Conservation (phyloP, 2,797 vertebrate species). For the Brotula barbata region DNA sequence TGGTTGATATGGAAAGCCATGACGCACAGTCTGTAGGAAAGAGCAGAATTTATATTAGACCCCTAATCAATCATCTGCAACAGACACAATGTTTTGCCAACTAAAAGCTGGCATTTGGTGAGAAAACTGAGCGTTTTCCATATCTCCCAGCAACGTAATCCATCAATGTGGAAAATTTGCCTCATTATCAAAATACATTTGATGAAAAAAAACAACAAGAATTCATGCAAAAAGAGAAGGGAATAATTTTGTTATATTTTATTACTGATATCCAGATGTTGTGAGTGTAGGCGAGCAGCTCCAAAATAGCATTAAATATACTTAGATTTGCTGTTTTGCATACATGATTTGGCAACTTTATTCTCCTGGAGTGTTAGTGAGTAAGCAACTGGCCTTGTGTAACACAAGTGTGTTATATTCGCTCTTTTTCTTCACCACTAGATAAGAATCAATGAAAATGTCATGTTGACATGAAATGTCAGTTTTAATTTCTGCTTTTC, state of each 20-base stretch:
- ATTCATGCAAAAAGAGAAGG: constrained; percentile 30
- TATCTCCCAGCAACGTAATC: constrained; percentile 51
- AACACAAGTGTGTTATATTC: too few species aligned
- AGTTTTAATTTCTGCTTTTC: too few species aligned
- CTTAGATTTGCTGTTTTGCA: constrained; percentile 9
- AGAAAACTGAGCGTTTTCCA: constrained; percentile 29
- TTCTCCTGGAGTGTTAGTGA: too few species aligned
- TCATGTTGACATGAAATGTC: too few species aligned
- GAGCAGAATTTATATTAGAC: constrained; percentile 63
- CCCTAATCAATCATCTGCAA: constrained; percentile 48
- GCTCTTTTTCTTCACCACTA: too few species aligned
- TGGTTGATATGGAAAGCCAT: constrained; percentile 97
- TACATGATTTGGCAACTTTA: too few species aligned
- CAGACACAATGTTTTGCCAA: constrained; percentile 11
- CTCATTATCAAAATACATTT: constrained; percentile 55
- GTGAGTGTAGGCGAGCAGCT: constrained; percentile 16
- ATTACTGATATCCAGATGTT: constrained; percentile 13
- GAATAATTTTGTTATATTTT: constrained; percentile 12
- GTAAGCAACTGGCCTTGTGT: too few species aligned
- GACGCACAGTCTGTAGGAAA: constrained; percentile 91
- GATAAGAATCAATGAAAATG: too few species aligned
- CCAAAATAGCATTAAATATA: constrained; percentile 20
- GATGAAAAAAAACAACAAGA: constrained; percentile 47
- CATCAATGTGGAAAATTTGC: constrained; percentile 49
- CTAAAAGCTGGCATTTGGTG: constrained; percentile 40